Percentiles rank a stretch among this genome's conserved stretches.
Evolutionary conservation across 2,113 vertebrate genomes (phyloP).

Genomic region (Corydoras sp.): DNA sequence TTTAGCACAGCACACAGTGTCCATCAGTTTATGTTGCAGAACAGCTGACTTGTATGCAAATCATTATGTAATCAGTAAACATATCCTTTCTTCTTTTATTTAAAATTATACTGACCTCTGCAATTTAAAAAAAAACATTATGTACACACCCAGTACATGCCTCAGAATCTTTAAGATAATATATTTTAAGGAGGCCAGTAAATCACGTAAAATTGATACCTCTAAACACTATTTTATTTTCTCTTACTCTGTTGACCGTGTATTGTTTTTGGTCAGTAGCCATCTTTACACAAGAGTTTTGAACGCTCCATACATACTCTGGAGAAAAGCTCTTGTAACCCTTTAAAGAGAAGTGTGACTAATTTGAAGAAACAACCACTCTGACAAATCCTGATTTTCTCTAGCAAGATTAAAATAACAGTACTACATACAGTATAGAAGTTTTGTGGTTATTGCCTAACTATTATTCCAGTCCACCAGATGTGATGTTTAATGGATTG

Average conservation of each 20-base stretch:
- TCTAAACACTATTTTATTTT: conserved; percentile 14
- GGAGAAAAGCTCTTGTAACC: conserved; percentile 12
- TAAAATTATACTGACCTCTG: neutral
- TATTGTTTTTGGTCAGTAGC: neutral
- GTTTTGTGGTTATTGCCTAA: conserved; percentile 37
- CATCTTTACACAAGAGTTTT: conserved; percentile 14
- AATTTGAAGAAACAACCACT: conserved; percentile 16
- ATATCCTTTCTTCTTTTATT: too few relatives aligned
- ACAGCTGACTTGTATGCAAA: too few relatives aligned
- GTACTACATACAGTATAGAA: conserved; percentile 13
- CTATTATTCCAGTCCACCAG: neutral
- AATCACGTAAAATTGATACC: conserved; percentile 3
- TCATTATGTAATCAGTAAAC: too few relatives aligned
- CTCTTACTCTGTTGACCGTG: neutral
- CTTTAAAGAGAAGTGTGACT: conserved; percentile 37
- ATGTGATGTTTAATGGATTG: neutral
- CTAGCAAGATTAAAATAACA: conserved; percentile 30
- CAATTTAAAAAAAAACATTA: neutral
- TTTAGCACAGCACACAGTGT: too few relatives aligned
- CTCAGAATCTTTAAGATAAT: neutral
- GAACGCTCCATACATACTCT: conserved; percentile 16
- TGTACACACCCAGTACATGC: neutral
- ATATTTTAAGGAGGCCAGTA: neutral
- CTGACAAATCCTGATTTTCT: conserved; percentile 15
- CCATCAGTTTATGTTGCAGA: too few relatives aligned